Percentiles rank a stretch among this genome's conserved stretches.
phyloP scores from a whole-genome alignment of 2,113 vertebrate species.

The Ameiurus melas region DNA sequence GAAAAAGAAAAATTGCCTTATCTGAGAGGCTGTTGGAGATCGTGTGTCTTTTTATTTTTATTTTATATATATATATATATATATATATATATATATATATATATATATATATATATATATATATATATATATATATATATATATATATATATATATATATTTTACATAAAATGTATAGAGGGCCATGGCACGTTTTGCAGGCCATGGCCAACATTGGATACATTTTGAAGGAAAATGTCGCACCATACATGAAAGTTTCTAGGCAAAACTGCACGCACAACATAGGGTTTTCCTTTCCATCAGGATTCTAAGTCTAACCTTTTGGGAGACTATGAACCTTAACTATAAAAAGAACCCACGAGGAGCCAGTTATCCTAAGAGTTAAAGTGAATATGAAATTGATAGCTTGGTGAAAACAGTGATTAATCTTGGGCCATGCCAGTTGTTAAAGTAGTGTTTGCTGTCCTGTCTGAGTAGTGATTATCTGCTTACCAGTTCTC shows the following conservation, averaged over 20 bases:
- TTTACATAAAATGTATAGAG: neutral
- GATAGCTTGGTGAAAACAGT: conserved; percentile 24
- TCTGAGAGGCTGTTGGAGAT: neutral
- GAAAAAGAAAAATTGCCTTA: conserved; percentile 21
- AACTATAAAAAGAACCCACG: neutral
- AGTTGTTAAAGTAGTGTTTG: conserved; percentile 21
- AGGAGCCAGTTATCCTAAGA: neutral
- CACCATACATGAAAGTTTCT: neutral
- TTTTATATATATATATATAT: neutral
- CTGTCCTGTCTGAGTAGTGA: conserved; percentile 24
- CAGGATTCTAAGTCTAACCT: neutral
- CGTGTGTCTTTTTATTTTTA: neutral
- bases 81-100: neutral
- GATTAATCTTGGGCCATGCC: conserved; percentile 38
- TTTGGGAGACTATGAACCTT: neutral
- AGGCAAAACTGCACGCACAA: neutral
- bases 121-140: neutral
- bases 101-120: neutral
- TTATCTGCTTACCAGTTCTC: conserved; percentile 29
- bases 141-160: neutral
- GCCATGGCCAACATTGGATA: neutral
- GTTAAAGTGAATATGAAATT: neutral
- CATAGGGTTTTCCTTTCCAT: neutral
- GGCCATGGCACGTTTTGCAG: neutral
- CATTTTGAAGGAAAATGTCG: neutral